phyloP scores from a whole-genome alignment of 2,888 invertebrate genomes.

The Himalopsyche japonica region DNA sequence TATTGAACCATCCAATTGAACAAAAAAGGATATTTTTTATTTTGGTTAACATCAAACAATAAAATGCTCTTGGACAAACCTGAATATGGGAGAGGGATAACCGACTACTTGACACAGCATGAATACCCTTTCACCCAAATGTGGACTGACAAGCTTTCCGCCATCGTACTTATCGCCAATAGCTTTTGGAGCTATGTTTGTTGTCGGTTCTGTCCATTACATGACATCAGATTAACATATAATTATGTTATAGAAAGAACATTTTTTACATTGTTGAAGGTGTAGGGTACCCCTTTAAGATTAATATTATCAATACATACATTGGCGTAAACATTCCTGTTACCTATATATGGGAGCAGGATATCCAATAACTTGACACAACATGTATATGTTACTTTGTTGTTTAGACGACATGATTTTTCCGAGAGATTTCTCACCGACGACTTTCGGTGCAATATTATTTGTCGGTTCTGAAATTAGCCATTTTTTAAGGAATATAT shows the following conservation, averaged over 20 bases:
- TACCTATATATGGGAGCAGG: constrained; percentile 58
- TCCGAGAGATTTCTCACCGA: constrained; percentile 36
- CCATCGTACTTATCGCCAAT: constrained; percentile 64
- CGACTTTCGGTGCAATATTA: constrained; percentile 62
- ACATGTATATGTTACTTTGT: constrained; percentile 46
- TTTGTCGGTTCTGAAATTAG: constrained; percentile 57
- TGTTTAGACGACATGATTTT: constrained; percentile 38
- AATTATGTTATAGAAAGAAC: not conserved
- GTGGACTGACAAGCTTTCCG: constrained; percentile 62
- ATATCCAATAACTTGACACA: constrained; percentile 53
- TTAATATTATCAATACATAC: not conserved
- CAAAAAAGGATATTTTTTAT: too few relatives aligned
- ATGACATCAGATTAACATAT: not conserved
- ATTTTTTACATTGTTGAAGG: not conserved
- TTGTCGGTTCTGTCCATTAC: constrained; percentile 56
- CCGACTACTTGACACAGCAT: constrained; percentile 61
- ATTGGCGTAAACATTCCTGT: not conserved
- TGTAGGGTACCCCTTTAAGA: not conserved
- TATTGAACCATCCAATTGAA: too few relatives aligned
- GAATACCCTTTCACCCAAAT: constrained; percentile 49
- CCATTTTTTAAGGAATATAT: not conserved
- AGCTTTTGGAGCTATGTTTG: constrained; percentile 66
- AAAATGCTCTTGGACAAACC: constrained; percentile 47
- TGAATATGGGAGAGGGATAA: constrained; percentile 59
- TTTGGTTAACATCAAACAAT: too few relatives aligned